These are phyloP conservation scores for Zaprionus taronus DNA, from an alignment of 1,140 invertebrate genomes.

Conservation along the genomic window DNA sequence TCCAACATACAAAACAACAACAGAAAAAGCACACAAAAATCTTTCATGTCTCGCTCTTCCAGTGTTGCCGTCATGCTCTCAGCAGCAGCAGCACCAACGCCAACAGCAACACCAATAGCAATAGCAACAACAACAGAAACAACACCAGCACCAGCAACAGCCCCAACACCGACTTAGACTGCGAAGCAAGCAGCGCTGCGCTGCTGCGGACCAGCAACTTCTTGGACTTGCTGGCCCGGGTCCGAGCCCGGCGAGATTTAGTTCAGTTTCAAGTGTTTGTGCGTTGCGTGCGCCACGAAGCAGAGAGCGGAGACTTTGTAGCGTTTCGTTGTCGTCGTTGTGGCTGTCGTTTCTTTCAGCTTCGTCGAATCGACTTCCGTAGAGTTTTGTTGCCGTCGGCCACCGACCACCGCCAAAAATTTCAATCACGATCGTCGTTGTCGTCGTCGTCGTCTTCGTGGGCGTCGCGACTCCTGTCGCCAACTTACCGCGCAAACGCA, in stretches of 20 bases:
- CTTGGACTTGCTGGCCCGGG: conserved; percentile 81
- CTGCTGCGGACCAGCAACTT: conserved; percentile 81
- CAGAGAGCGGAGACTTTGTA: conserved; percentile 66
- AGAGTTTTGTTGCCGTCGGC: conserved; percentile 52
- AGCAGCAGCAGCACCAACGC: conserved; percentile 41
- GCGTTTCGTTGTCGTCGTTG: conserved; percentile 45
- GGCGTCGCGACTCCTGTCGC: conserved; percentile 74
- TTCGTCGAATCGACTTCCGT: conserved; percentile 46
- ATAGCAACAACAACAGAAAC: conserved; percentile 28
- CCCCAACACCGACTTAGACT: conserved; percentile 37
- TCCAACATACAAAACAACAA: conserved; percentile 43
- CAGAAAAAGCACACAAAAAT: conserved; percentile 42
- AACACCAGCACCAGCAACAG: conserved; percentile 37
- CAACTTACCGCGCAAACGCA: conserved; percentile 41
- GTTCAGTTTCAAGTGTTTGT: conserved; percentile 84
- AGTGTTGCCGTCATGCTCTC: conserved; percentile 75
- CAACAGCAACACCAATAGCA: conserved; percentile 15
- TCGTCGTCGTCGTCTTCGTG: conserved; percentile 43
- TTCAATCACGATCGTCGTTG: conserved; percentile 43
- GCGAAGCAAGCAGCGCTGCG: conserved; percentile 26
- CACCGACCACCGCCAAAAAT: conserved; percentile 34
- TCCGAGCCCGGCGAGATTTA: conserved; percentile 79
- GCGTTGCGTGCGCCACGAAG: conserved; percentile 83
- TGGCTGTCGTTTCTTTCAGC: conserved; percentile 11
- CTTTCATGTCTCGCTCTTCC: conserved; percentile 60